Evolutionary conservation across 2,113 vertebrate species (phyloP).

Genomic region (Vulpes ferrilata): DNA sequence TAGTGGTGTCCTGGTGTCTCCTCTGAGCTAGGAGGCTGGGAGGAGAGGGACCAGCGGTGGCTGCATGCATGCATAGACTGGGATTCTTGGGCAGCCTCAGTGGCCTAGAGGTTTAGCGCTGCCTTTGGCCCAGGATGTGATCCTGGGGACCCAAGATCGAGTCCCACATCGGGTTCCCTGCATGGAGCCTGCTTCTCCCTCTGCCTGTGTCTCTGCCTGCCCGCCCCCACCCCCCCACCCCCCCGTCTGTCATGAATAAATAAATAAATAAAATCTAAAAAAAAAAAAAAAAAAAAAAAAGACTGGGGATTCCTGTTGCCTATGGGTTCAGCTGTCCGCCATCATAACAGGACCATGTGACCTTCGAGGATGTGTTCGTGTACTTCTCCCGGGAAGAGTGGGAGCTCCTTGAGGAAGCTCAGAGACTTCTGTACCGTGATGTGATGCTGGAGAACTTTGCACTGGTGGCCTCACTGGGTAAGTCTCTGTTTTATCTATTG

Average conservation of each 20-base stretch:
- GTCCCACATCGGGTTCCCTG: too few relatives aligned
- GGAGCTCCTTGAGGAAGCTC: constrained; percentile 45
- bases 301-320: neutral
- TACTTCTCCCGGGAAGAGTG: constrained; percentile 54
- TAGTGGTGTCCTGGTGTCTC: neutral
- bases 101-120: too few relatives aligned
- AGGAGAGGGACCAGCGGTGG: neutral
- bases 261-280: too few relatives aligned
- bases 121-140: too few relatives aligned
- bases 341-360: neutral
- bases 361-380: constrained; percentile 45
- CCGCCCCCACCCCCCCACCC: too few relatives aligned
- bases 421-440: constrained; percentile 11
- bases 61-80: neutral
- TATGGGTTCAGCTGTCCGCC: neutral
- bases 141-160: too few relatives aligned
- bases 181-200: too few relatives aligned
- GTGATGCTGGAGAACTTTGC: constrained; percentile 74
- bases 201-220: too few relatives aligned
- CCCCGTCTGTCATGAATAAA: too few relatives aligned
- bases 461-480: constrained; percentile 59
- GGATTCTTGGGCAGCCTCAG: too few relatives aligned
- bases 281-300: too few relatives aligned
- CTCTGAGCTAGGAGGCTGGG: neutral
- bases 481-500: neutral